phyloP scores from a whole-genome alignment of 2,888 invertebrate species.

The Platycheirus albimanus region DNA sequence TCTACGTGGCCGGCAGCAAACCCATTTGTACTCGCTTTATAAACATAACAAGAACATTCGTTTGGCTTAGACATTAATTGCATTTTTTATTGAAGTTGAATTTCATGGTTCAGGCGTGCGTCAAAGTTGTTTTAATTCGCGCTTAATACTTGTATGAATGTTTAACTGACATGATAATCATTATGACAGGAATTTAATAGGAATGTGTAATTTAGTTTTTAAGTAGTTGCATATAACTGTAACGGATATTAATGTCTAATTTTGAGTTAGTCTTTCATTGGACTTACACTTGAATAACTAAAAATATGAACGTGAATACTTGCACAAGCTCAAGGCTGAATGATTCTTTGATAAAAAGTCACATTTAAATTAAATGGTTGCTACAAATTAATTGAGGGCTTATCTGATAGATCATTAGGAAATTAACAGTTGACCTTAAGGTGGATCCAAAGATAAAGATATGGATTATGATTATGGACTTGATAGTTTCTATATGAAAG shows the following conservation, averaged over 20 bases:
- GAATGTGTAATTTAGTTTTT: constrained; percentile 34
- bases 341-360: too few species aligned
- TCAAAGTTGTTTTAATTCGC: constrained; percentile 20
- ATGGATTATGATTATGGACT: too few species aligned
- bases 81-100: neutral
- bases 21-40: neutral
- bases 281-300: too few species aligned
- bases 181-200: neutral
- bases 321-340: neutral
- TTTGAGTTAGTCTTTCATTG: too few species aligned
- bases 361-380: too few species aligned
- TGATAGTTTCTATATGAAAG: too few species aligned
- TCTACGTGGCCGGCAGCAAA: constrained; percentile 8
- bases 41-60: constrained; percentile 1
- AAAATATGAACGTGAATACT: neutral
- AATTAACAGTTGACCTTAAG: too few species aligned
- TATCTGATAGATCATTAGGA: too few species aligned
- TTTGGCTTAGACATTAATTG: constrained; percentile 36
- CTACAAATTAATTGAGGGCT: too few species aligned
- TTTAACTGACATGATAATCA: constrained; percentile 5
- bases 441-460: too few species aligned
- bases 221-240: neutral
- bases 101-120: neutral
- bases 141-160: constrained; percentile 7
- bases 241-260: neutral